Evolutionary conservation across 2,113 vertebrate species (phyloP).

Genomic region (Ailurus styani): DNA sequence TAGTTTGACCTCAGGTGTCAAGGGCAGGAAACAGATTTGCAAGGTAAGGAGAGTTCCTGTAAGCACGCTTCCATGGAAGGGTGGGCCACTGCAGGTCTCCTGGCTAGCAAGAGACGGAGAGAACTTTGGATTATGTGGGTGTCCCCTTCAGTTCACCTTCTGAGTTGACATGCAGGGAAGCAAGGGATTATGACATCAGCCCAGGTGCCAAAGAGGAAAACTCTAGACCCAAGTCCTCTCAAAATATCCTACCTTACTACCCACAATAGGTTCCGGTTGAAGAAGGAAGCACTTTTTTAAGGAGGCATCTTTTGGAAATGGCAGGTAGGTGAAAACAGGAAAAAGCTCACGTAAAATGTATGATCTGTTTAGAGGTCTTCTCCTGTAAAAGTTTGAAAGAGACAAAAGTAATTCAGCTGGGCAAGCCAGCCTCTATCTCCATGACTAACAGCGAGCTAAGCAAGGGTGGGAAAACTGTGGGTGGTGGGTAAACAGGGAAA

Average conservation of each 20-base stretch:
- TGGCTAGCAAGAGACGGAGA: neutral
- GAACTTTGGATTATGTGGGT: neutral
- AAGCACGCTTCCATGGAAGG: neutral
- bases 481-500: neutral
- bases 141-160: neutral
- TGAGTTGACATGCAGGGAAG: neutral
- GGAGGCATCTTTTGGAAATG: constrained; percentile 78
- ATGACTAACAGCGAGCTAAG: neutral
- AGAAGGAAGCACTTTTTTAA: constrained; percentile 82
- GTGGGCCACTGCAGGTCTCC: neutral
- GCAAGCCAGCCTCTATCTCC: neutral
- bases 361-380: constrained; percentile 80
- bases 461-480: neutral
- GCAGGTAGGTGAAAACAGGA: constrained; percentile 73
- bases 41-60: neutral
- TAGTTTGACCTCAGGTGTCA: neutral
- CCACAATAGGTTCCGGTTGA: constrained; percentile 71
- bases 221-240: neutral
- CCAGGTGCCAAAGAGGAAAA: neutral
- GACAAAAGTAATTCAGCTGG: neutral
- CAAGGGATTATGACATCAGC: neutral
- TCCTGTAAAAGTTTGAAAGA: constrained; percentile 72
- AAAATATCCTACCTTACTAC: constrained; percentile 79
- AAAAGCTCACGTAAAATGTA: constrained; percentile 80
- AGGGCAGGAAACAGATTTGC: neutral